Conservation (phyloP, 2,888 invertebrate genomes). For the Taphrorychus bicolor region DNA sequence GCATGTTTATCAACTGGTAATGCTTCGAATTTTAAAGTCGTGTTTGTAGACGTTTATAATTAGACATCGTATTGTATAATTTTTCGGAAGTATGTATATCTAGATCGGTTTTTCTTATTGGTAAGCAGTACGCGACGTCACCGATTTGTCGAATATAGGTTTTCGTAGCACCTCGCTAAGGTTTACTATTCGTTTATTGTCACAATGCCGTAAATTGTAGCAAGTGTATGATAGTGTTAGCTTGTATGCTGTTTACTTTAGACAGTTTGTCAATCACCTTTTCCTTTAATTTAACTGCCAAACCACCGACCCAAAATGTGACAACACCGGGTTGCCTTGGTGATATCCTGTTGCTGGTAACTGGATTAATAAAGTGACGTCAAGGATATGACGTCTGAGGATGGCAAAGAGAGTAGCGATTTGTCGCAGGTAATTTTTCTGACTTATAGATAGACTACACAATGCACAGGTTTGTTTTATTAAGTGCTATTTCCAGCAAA, state of each 20-base stretch:
- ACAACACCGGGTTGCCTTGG: conserved; percentile 4
- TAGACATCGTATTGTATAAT: conserved; percentile 8
- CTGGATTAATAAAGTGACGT: conserved; percentile 11
- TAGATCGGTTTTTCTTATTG: not conserved
- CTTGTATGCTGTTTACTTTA: not conserved
- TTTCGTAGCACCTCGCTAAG: not conserved
- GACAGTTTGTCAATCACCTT: too few species aligned
- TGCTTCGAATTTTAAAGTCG: conserved; percentile 19
- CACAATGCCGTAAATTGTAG: too few species aligned
- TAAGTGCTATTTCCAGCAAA: not conserved
- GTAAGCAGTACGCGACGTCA: not conserved
- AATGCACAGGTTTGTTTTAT: not conserved
- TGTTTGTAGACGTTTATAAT: conserved; percentile 13
- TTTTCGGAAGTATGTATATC: conserved; percentile 8
- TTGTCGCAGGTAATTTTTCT: conserved; percentile 24
- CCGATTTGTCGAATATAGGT: not conserved
- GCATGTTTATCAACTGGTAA: conserved; percentile 36
- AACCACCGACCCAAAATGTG: conserved; percentile 2
- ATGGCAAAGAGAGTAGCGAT: conserved; percentile 18
- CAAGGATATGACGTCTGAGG: conserved; percentile 32
- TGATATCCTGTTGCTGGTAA: not conserved
- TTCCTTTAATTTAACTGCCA: not conserved
- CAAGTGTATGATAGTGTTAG: not conserved
- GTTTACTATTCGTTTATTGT: not conserved
- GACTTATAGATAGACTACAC: not conserved